Percentiles rank a stretch among this genome's conserved stretches.
These are phyloP conservation scores for Actenoides lindsayi DNA, from an alignment of 2,113 vertebrate species.

Conservation along the genomic window DNA sequence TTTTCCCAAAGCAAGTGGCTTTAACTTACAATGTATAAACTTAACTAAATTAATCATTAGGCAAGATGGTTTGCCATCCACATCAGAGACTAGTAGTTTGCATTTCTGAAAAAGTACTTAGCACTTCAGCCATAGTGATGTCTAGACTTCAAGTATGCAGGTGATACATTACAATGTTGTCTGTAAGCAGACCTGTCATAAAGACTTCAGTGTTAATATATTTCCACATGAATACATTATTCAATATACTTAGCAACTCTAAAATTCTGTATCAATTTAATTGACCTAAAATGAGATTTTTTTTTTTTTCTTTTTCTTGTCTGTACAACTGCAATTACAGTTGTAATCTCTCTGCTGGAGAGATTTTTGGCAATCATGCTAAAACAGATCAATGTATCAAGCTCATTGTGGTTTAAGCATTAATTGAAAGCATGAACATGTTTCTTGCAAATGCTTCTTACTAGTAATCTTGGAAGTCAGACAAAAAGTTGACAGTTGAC, in stretches of 20 bases:
- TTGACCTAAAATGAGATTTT: not conserved
- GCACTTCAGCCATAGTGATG: not conserved
- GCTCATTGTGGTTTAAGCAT: slow-evolving; percentile 29
- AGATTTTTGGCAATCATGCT: slow-evolving; percentile 53
- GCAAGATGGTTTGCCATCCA: not conserved
- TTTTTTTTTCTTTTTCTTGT: not conserved
- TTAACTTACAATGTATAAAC: not conserved
- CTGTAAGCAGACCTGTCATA: not conserved
- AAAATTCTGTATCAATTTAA: slow-evolving; percentile 23
- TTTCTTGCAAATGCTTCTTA: slow-evolving; percentile 51
- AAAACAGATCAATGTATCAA: slow-evolving; percentile 53
- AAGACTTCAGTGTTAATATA: not conserved
- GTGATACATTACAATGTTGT: not conserved
- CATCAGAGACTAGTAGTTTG: not conserved
- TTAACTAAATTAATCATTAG: not conserved
- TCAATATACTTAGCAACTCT: not conserved
- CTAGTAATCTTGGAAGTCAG: slow-evolving; percentile 17
- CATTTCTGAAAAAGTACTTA: not conserved
- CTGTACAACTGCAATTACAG: slow-evolving; percentile 18
- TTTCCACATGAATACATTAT: not conserved
- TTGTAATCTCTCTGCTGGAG: not conserved
- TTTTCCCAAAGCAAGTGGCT: not conserved
- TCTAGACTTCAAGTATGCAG: not conserved
- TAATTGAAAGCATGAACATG: slow-evolving; percentile 32
- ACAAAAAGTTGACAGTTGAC: slow-evolving; percentile 27